These are phyloP conservation scores for Pseudochromis fuscus DNA, from an alignment of 2,797 vertebrate species.

Conservation along the genomic window DNA sequence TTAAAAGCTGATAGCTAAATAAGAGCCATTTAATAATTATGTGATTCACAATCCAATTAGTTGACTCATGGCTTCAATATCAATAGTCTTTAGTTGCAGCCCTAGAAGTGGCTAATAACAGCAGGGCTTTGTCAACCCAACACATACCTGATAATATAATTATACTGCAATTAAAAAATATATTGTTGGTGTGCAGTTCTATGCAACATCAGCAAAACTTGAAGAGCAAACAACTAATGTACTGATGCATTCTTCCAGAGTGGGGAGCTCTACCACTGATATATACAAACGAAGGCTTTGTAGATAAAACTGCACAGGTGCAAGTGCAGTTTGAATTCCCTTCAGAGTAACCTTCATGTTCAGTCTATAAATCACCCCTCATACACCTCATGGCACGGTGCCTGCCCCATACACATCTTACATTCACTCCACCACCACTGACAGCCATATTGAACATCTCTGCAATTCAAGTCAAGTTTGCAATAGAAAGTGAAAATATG, in stretches of 20 bases:
- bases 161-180: too few species aligned
- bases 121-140: too few species aligned
- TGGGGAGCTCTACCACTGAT: slow-evolving; percentile 11
- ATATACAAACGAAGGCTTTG: background rate
- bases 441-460: slow-evolving; percentile 82
- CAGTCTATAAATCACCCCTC: slow-evolving; percentile 4
- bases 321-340: background rate
- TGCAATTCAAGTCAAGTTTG: slow-evolving; percentile 27
- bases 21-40: too few species aligned
- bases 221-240: background rate
- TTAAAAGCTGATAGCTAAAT: too few species aligned
- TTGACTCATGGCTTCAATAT: too few species aligned
- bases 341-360: background rate
- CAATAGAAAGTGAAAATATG: background rate
- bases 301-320: background rate
- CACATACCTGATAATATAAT: too few species aligned
- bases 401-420: slow-evolving; percentile 45
- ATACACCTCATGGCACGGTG: slow-evolving; percentile 11
- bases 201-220: background rate
- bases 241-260: slow-evolving; percentile 14
- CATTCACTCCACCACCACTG: slow-evolving; percentile 46
- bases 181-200: too few species aligned
- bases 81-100: too few species aligned
- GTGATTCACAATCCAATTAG: too few species aligned
- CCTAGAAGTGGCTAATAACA: too few species aligned